Evolutionary conservation across 2,113 vertebrate species (phyloP).

Genomic region (Tinamus guttatus): DNA sequence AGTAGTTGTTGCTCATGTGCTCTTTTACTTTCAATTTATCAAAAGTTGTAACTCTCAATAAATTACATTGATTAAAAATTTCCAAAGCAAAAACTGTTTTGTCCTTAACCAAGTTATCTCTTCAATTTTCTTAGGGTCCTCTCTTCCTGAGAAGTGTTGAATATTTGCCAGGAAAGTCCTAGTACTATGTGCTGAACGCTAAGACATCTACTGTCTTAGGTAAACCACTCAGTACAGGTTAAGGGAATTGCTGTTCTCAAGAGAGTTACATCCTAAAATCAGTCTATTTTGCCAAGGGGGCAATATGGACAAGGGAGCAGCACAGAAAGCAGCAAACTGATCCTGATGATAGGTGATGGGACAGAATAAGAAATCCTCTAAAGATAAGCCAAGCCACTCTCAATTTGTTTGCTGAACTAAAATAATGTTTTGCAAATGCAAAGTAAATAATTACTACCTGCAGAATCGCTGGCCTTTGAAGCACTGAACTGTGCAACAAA

Average conservation of each 20-base stretch:
- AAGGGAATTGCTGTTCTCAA: neutral
- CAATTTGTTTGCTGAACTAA: neutral
- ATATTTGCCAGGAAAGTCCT: neutral
- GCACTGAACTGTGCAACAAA: neutral
- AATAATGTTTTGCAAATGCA: neutral
- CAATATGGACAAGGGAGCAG: neutral
- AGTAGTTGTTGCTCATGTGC: rapidly evolving
- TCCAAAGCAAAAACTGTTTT: neutral
- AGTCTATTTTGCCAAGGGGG: neutral
- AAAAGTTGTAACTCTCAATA: neutral
- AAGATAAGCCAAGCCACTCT: neutral
- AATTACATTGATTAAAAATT: neutral
- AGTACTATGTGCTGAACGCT: neutral
- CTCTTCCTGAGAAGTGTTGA: neutral
- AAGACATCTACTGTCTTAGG: neutral
- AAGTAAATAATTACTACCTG: neutral
- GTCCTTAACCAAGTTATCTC: neutral
- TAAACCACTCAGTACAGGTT: neutral
- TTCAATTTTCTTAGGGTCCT: conserved; percentile 3
- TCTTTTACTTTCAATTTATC: neutral
- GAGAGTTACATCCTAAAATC: neutral
- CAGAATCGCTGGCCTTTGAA: neutral
- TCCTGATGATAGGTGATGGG: neutral
- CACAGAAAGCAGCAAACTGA: neutral
- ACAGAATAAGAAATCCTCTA: neutral